Evolutionary conservation across 2,888 invertebrate species (phyloP).

Genomic region (Trimorus sp.): DNA sequence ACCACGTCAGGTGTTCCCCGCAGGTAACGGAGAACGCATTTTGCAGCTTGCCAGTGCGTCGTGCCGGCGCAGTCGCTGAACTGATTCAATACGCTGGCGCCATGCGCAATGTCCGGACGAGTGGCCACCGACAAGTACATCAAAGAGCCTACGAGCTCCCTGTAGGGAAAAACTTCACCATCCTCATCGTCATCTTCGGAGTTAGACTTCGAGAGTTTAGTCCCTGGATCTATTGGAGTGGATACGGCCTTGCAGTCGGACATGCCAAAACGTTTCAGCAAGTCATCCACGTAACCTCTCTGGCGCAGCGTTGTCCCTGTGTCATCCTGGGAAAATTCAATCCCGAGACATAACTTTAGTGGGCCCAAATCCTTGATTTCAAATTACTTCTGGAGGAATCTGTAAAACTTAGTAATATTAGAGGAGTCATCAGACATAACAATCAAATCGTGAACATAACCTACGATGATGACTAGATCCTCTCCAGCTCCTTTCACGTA

Average conservation of each 20-base stretch:
- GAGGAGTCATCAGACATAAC: constrained; percentile 1
- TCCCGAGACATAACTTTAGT: constrained; percentile 8
- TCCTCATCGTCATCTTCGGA: background rate
- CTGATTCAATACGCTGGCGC: constrained; percentile 8
- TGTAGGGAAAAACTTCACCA: constrained; percentile 14
- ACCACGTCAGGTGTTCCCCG: constrained; percentile 20
- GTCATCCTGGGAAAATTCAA: constrained; percentile 10
- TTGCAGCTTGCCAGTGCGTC: constrained; percentile 37
- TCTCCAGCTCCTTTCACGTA: constrained; percentile 19
- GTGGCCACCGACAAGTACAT: constrained; percentile 34
- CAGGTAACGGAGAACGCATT: constrained; percentile 32
- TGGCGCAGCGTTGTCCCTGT: background rate
- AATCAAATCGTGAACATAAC: constrained; percentile 50
- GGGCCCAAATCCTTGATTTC: constrained; percentile 27
- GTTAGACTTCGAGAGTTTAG: background rate
- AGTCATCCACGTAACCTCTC: constrained; percentile 9
- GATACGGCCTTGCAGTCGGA: constrained; percentile 11
- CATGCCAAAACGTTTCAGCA: constrained; percentile 29
- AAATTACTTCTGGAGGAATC: background rate
- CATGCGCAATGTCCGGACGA: constrained; percentile 30
- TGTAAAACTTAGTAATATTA: background rate
- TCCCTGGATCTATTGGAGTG: constrained; percentile 10
- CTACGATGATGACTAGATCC: background rate
- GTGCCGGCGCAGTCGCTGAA: constrained; percentile 23
- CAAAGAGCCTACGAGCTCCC: constrained; percentile 24